Evolutionary conservation across 2,797 vertebrate genomes (phyloP).

Genomic region (Gallirallus australis): DNA sequence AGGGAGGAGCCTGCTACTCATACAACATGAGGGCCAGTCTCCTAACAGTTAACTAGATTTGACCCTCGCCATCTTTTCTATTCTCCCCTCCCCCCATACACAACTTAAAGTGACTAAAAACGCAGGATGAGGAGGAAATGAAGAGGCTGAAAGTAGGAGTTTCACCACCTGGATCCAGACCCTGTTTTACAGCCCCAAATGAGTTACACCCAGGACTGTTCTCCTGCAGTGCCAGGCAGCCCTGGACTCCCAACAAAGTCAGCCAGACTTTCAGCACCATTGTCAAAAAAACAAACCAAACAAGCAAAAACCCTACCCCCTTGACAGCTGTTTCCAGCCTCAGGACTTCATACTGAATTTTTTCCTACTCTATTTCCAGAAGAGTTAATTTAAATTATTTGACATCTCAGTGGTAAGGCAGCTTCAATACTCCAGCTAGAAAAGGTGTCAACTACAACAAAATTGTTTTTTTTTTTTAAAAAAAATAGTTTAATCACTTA

Average conservation of each 20-base stretch:
- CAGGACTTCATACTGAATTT: neutral
- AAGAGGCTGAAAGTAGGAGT: neutral
- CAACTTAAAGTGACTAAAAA: neutral
- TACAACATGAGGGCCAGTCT: neutral
- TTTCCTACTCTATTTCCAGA: neutral
- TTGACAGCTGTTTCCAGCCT: neutral
- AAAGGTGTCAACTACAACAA: neutral
- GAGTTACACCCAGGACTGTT: neutral
- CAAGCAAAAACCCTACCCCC: neutral
- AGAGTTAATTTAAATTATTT: conserved; percentile 10
- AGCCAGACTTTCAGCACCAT: neutral
- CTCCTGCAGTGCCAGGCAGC: neutral
- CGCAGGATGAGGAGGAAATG: rapidly evolving
- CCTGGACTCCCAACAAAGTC: neutral
- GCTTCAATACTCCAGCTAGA: neutral
- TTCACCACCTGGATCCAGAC: neutral
- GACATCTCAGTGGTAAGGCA: rapidly evolving
- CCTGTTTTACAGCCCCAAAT: rapidly evolving
- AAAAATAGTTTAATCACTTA: neutral
- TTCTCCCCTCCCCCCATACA: neutral
- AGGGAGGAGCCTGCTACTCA: neutral
- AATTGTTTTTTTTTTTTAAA: neutral
- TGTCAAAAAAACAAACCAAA: neutral
- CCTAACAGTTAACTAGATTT: neutral
- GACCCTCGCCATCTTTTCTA: neutral